These are phyloP conservation scores for Actinemys pallida DNA, from an alignment of 2,113 vertebrate genomes.

Conservation along the genomic window DNA sequence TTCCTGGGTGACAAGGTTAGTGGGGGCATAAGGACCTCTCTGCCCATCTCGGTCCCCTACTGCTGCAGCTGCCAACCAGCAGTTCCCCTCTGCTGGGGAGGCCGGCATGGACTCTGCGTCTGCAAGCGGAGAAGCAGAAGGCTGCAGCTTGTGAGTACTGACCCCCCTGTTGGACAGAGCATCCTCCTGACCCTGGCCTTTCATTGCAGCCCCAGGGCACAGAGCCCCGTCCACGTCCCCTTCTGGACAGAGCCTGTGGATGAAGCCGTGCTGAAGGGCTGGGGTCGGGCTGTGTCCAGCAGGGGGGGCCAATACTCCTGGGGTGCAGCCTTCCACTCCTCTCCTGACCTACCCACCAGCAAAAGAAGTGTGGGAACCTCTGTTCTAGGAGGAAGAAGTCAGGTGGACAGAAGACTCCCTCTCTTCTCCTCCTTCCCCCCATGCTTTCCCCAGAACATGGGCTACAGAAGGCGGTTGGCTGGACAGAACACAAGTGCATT, in stretches of 20 bases:
- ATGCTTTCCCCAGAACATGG: too few relatives aligned
- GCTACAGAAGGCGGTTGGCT: not conserved
- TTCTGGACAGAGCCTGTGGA: too few relatives aligned
- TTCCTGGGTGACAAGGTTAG: not conserved
- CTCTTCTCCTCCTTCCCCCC: not conserved
- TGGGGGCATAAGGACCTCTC: not conserved
- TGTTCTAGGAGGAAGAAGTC: not conserved
- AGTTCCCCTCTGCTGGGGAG: not conserved
- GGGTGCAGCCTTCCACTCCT: not conserved
- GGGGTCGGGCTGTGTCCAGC: too few relatives aligned
- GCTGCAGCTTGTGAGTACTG: not conserved
- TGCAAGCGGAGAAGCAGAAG: not conserved
- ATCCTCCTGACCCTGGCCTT: not conserved
- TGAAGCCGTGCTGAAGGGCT: not conserved
- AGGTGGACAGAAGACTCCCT: not conserved
- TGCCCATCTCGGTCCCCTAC: too few relatives aligned
- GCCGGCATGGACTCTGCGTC: not conserved
- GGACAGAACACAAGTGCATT: not conserved
- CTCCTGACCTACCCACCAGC: not conserved
- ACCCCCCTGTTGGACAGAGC: not conserved
- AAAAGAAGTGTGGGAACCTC: too few relatives aligned
- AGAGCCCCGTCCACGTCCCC: not conserved
- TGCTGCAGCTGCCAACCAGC: not conserved
- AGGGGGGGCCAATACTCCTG: too few relatives aligned
- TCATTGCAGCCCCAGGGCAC: too few relatives aligned